Evolutionary conservation across 2,888 invertebrate species (phyloP).

Genomic region (Drosophila multiciliata): DNA sequence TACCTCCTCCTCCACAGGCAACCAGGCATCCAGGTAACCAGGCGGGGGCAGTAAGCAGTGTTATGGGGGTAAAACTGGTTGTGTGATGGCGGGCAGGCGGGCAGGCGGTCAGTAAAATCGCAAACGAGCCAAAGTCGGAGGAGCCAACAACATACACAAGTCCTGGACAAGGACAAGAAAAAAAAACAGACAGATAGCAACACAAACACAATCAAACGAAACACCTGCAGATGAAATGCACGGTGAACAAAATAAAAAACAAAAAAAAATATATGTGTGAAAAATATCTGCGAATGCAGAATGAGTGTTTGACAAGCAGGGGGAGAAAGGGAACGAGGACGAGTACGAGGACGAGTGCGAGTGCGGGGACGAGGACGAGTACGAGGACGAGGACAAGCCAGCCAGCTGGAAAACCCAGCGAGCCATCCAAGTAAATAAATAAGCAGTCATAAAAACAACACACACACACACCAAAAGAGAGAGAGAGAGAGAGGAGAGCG

Average conservation of each 20-base stretch:
- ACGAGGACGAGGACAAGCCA: constrained; percentile 51
- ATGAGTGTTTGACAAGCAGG: background rate
- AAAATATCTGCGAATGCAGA: constrained; percentile 53
- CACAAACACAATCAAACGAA: constrained; percentile 1
- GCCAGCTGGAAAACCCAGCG: constrained; percentile 77
- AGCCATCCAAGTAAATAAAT: constrained; percentile 76
- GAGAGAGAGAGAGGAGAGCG: constrained; percentile 2
- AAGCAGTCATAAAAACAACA: constrained; percentile 77
- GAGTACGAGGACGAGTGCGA: constrained; percentile 44
- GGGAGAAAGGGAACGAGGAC: constrained; percentile 2
- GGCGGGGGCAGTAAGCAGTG: no score
- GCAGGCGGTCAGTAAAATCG: constrained; percentile 52
- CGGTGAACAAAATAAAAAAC: constrained; percentile 16
- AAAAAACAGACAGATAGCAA: constrained; percentile 13
- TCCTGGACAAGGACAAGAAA: constrained; percentile 32
- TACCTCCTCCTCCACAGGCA: constrained; percentile 4
- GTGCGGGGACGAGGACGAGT: constrained; percentile 17
- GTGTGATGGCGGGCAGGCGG: constrained; percentile 1
- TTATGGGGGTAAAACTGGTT: background rate
- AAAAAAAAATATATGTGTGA: constrained; percentile 63
- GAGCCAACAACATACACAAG: constrained; percentile 5
- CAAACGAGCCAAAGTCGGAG: constrained; percentile 35
- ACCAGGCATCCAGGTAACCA: background rate
- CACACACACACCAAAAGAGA: constrained; percentile 15
- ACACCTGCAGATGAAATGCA: constrained; percentile 14